These are phyloP conservation scores for Protonibea diacanthus DNA, from an alignment of 2,797 vertebrate genomes.

Conservation along the genomic window DNA sequence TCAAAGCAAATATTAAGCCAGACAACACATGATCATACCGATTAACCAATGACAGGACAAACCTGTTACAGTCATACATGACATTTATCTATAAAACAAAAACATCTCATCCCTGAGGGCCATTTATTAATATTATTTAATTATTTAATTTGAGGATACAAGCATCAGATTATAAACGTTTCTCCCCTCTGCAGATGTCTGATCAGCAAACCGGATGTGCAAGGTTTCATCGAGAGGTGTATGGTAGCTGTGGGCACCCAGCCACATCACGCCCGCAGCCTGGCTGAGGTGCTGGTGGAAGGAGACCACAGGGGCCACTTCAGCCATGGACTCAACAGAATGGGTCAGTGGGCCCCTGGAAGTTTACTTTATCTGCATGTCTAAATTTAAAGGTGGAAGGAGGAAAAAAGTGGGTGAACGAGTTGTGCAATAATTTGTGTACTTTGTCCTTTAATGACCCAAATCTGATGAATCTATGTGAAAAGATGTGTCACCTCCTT, in stretches of 20 bases:
- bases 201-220: slow-evolving; percentile 76
- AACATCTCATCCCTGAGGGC: background rate
- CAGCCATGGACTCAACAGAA: slow-evolving; percentile 87
- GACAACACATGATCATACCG: background rate
- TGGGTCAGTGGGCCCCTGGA: slow-evolving; percentile 74
- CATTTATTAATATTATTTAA: background rate
- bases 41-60: background rate
- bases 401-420: background rate
- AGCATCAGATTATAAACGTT: background rate
- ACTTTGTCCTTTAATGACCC: too few species aligned
- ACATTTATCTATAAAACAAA: background rate
- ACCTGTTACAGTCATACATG: background rate
- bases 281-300: slow-evolving; percentile 86
- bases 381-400: background rate
- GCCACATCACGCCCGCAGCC: slow-evolving; percentile 78
- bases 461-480: too few species aligned
- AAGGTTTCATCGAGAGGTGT: slow-evolving; percentile 82
- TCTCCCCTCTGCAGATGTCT: slow-evolving; percentile 76
- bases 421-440: background rate
- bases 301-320: slow-evolving; percentile 86
- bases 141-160: background rate
- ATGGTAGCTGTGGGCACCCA: slow-evolving; percentile 81
- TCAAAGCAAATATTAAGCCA: background rate
- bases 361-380: background rate
- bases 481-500: background rate